Conservation (phyloP, 2,797 vertebrate genomes). For the Orestias chungarensis region DNA sequence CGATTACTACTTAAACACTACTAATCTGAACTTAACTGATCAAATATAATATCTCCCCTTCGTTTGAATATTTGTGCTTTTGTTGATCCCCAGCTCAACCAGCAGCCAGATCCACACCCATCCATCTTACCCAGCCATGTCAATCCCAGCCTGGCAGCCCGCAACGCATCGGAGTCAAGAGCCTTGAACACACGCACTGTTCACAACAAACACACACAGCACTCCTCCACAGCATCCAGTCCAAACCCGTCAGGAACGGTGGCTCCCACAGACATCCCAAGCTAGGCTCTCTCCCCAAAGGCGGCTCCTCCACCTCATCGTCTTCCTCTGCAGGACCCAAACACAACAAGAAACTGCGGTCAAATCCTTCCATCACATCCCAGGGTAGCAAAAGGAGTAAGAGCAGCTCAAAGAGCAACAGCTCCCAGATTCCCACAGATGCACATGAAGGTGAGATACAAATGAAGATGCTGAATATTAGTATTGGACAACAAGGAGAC, state of each 20-base stretch:
- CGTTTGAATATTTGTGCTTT: constrained; percentile 18
- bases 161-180: constrained; percentile 80
- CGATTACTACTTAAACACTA: neutral
- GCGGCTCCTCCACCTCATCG: constrained; percentile 77
- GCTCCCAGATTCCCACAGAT: constrained; percentile 91
- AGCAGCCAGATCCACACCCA: constrained; percentile 75
- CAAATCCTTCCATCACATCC: constrained; percentile 90
- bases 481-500: neutral
- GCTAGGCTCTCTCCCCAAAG: constrained; percentile 72
- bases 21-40: neutral
- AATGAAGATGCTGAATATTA: neutral
- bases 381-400: constrained; percentile 94
- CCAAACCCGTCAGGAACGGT: constrained; percentile 71
- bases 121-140: constrained; percentile 66
- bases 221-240: constrained; percentile 64
- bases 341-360: constrained; percentile 85
- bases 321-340: constrained; percentile 78
- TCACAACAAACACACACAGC: constrained; percentile 56
- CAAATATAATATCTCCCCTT: neutral
- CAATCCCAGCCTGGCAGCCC: constrained; percentile 76
- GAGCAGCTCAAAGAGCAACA: constrained; percentile 88
- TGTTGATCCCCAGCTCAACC: constrained; percentile 85
- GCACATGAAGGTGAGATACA: constrained; percentile 87
- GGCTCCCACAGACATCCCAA: constrained; percentile 73
- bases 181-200: constrained; percentile 67